phyloP scores from a whole-genome alignment of 2,113 vertebrate species.

The Andinoacara biseriatus region DNA sequence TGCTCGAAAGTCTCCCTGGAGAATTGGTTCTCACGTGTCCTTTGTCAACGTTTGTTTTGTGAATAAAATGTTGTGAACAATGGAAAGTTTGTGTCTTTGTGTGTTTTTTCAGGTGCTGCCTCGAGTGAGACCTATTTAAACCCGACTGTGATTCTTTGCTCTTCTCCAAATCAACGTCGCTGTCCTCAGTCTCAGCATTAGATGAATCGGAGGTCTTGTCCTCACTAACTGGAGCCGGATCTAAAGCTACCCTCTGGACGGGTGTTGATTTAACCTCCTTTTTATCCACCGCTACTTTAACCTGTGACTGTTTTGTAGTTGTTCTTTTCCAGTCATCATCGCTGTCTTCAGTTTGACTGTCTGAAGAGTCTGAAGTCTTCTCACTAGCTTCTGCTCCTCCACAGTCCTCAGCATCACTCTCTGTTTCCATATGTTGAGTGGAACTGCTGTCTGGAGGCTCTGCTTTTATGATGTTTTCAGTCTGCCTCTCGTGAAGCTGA shows the following conservation, averaged over 20 bases:
- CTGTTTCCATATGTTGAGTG: not conserved
- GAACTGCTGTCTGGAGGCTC: not conserved
- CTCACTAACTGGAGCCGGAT: not conserved
- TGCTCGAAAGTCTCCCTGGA: not conserved
- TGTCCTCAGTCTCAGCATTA: not conserved
- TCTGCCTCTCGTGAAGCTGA: not conserved
- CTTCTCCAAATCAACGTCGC: not conserved
- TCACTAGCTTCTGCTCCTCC: not conserved
- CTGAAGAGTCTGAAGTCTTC: not conserved
- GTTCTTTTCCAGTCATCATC: conserved; percentile 9
- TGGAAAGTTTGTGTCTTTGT: not conserved
- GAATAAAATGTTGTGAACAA: not conserved
- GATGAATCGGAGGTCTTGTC: not conserved
- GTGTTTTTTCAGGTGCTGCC: not conserved
- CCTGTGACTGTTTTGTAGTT: not conserved
- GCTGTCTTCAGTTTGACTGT: conserved; percentile 8
- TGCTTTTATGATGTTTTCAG: not conserved
- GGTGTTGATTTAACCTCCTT: not conserved
- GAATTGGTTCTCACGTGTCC: not conserved
- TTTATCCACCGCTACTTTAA: not conserved
- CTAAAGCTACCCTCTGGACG: not conserved
- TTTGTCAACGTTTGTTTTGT: fast-evolving
- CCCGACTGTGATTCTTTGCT: not conserved
- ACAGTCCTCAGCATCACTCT: not conserved
- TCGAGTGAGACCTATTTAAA: not conserved